These are phyloP conservation scores for Cairina moschata DNA, from an alignment of 2,113 vertebrate species.

Conservation along the genomic window DNA sequence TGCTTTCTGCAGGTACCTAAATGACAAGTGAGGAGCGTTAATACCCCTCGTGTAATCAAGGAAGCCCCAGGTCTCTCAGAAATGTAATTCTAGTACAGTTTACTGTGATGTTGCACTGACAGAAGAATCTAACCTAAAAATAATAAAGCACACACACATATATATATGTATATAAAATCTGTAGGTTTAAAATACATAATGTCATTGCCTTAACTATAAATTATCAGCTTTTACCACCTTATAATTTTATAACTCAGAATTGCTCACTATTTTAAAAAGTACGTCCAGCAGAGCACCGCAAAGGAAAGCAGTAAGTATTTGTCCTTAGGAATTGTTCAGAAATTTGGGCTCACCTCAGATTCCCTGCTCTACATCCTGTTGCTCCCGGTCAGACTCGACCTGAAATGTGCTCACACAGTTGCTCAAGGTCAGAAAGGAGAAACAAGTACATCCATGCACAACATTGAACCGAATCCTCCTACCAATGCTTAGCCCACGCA, in stretches of 20 bases:
- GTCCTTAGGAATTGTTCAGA: neutral
- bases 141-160: neutral
- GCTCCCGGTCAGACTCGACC: neutral
- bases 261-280: neutral
- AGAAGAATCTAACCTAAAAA: neutral
- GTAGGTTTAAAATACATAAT: neutral
- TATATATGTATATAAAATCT: no score
- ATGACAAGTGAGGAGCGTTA: neutral
- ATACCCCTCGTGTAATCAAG: neutral
- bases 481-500: neutral
- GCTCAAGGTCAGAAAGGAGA: neutral
- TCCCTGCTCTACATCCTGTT: neutral
- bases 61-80: neutral
- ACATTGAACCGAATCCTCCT: neutral
- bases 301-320: neutral
- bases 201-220: neutral
- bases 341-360: neutral
- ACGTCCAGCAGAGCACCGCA: neutral
- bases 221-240: neutral
- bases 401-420: neutral
- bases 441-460: fast-evolving
- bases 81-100: neutral
- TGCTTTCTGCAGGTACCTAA: neutral
- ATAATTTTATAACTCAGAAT: neutral
- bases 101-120: neutral